These are phyloP conservation scores for Camponotus pennsylvanicus DNA, from an alignment of 1,140 invertebrate genomes.

Conservation along the genomic window DNA sequence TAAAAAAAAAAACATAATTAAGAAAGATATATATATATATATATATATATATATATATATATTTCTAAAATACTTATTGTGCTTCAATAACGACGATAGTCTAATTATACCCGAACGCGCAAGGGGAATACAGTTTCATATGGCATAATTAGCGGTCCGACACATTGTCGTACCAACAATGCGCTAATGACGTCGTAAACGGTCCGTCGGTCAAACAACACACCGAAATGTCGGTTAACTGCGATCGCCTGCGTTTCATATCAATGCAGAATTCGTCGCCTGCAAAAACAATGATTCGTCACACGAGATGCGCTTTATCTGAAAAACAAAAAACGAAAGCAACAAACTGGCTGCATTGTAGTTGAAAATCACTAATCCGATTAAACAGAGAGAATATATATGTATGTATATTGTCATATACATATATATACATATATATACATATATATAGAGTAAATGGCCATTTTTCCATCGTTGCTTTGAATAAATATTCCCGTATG, in stretches of 20 bases:
- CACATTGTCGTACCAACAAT: conserved; percentile 42
- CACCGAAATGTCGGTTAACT: conserved; percentile 39
- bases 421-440: not conserved
- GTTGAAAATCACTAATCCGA: conserved; percentile 32
- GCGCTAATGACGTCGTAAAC: conserved; percentile 56
- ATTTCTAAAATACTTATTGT: not conserved
- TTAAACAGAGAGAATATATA: conserved; percentile 8
- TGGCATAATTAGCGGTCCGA: conserved; percentile 33
- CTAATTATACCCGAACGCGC: conserved; percentile 4
- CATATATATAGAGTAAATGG: not conserved
- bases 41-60: too few relatives aligned
- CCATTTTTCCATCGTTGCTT: not conserved
- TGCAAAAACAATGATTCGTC: conserved; percentile 49
- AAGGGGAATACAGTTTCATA: conserved; percentile 43
- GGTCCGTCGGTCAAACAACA: conserved; percentile 55
- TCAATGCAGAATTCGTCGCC: conserved; percentile 5
- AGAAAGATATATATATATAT: too few relatives aligned
- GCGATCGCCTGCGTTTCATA: conserved; percentile 34
- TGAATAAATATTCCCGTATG: not conserved
- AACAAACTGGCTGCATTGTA: not conserved
- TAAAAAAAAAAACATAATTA: not conserved
- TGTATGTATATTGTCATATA: not conserved
- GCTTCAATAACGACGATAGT: not conserved
- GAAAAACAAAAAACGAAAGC: conserved; percentile 22
- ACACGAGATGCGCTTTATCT: not conserved